Base-by-base conservation (phyloP, 1,140 invertebrate species). In the Paralvinella palmiformis region DNA sequence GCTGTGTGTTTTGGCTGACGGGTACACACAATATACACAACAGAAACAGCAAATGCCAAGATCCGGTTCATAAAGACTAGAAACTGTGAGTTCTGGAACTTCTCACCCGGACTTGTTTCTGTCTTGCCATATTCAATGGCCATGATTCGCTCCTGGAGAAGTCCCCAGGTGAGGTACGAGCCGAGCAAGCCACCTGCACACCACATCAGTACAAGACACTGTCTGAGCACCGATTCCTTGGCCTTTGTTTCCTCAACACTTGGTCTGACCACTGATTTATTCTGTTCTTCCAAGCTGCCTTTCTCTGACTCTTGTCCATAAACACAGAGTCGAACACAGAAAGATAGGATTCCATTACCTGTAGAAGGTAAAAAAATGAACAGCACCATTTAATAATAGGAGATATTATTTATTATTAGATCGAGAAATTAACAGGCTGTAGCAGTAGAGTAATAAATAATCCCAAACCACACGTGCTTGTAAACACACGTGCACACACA, bases 61-160 rank as follows among this genome's bases (percentile, higher is more conserved):
- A 95, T 86, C 66, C 94, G 84, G 84, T 96, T 96, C 24, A 94
- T 86, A 82, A 98, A 96, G 37, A 98, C 94, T 55, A 98, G 81
- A 82, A 97, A 96, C 76, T 96, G 93, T 0, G 94, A 95, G 80
- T 98, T 92, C 73, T 86, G 87, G 77, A 96, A 98, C 62, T 63
- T 73, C 63, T 86, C 84, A 32, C 78, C 79, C 27, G 50, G 32
- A 3, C 59, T 41, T 0, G 35, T 68, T 3, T 61, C 70, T 17
- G 69, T 70, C 22, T 63, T 65, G 33, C 73, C 73, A 66, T 67
- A 67, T 29, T 64, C 55, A 3, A 36, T 17, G 36, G 65, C 32
- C 55, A 67, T 62, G 22, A 67, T 64, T 20, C 62, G 36, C 35
- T 67, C 65, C 52, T 67, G 65, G 7, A 97, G 80, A 48, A 96